Base-by-base conservation (phyloP, 2,113 vertebrate genomes). In the Zootoca vivipara region DNA sequence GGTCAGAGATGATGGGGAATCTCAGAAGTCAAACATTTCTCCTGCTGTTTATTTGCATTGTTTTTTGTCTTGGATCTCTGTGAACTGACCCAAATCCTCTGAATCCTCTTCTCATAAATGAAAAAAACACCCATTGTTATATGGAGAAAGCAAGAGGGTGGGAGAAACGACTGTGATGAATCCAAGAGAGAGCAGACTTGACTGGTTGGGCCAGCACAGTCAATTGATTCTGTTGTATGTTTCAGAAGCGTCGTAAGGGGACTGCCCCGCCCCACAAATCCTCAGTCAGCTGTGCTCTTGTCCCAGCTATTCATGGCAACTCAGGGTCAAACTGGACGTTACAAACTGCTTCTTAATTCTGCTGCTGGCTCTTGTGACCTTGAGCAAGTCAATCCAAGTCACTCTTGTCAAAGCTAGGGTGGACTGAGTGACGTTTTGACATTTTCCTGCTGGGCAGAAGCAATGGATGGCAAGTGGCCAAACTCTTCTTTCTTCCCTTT, bases 21-120 rank as follows among this genome's bases (percentile, higher is more conserved):
- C 70, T 0, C 40, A 26, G 79, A 58, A 83, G 89, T 69, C 85
- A 82, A 92, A 82, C 89, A 22, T 46, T 78, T 69, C 52, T 15
- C 30, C 83, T 46, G 42, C 78, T 92, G 13, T 65, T 91, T 77
- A 89, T 52, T 35, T 90, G 7, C 73, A 40, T 26, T 22, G 24
- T 56, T 0, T 52, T 30, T 0, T 2, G 30, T 82, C 52, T 87
- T 85, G 85, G 33, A 28, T 85, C 52, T 75, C 6, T 7, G 35
- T 26, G 75, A 79, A 56, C 13, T 22, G 70, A 28, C 42, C 12
- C 52, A 79, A 69, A 79, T 64, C 4, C 62, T 33, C 64, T 79
- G 70, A 79, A 79, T 6, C 20, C 13, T 46, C n/a, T n/a, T 69
- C 42, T 30, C n/a, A 52, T 80, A 56, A 86, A 70, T 56, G 35